phyloP scores from a whole-genome alignment of 64 coral and sea anemone species.

The Pocillopora verrucosa region DNA sequence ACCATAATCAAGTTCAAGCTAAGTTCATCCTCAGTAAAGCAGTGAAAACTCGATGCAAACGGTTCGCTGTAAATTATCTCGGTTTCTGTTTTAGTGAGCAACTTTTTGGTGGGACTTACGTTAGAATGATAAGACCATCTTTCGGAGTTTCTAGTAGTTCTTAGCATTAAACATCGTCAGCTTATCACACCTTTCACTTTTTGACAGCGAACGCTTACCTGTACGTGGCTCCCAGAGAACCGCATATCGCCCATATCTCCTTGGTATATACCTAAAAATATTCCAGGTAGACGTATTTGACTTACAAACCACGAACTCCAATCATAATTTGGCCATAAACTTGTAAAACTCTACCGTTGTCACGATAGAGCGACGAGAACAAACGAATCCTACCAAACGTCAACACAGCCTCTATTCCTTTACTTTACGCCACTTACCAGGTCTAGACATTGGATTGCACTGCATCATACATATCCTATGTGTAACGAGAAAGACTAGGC shows the following conservation, averaged over 20 bases:
- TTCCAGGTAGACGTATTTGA: constrained; percentile 19
- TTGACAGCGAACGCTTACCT: constrained; percentile 87
- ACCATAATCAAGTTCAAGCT: constrained; percentile 2
- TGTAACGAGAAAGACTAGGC: constrained; percentile 86
- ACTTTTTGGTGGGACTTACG: neutral
- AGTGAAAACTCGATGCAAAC: neutral
- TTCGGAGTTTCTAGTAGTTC: constrained; percentile 33
- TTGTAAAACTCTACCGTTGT: constrained; percentile 56
- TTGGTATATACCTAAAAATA: constrained; percentile 79
- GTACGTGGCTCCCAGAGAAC: constrained; percentile 90
- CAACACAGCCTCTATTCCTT: constrained; percentile 35
- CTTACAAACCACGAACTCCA: constrained; percentile 11
- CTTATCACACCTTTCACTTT: constrained; percentile 35
- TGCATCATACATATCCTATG: constrained; percentile 99
- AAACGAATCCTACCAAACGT: constrained; percentile 73
- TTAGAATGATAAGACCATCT: constrained; percentile 5
- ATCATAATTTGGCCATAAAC: constrained; percentile 39
- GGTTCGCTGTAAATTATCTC: neutral
- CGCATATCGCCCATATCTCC: constrained; percentile 92
- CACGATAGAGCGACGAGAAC: constrained; percentile 53
- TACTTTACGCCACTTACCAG: constrained; percentile 73
- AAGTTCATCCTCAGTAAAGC: neutral
- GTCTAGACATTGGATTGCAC: constrained; percentile 94
- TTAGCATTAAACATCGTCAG: constrained; percentile 65
- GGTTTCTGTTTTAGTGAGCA: neutral